phyloP scores from a whole-genome alignment of 2,113 vertebrate genomes.

The Natator depressus region DNA sequence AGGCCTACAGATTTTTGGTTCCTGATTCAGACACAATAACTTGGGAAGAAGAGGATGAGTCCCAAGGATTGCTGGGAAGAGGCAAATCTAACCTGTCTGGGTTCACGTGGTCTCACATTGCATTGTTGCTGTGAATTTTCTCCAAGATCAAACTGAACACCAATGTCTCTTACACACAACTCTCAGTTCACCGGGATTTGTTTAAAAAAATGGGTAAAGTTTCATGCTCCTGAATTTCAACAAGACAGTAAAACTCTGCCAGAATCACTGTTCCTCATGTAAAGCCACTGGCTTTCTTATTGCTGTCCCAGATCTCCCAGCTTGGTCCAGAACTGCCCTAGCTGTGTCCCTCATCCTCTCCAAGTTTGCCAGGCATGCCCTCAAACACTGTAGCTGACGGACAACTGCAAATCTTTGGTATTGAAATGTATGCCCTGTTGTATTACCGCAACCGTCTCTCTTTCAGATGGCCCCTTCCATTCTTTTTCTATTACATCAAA shows the following conservation, averaged over 20 bases:
- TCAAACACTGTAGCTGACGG: background rate
- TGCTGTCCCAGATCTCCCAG: background rate
- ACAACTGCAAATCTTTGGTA: background rate
- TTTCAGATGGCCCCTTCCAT: background rate
- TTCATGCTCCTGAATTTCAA: accelerated
- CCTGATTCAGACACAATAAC: accelerated
- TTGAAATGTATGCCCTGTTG: background rate
- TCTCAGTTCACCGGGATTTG: accelerated
- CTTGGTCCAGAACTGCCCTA: background rate
- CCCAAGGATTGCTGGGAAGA: background rate
- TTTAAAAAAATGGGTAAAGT: background rate
- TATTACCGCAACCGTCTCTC: background rate
- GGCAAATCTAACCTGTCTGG: background rate
- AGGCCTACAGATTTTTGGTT: background rate
- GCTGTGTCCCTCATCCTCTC: background rate
- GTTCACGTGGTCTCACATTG: accelerated
- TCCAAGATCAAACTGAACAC: accelerated
- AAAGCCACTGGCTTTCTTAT: background rate
- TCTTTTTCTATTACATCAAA: constrained; percentile 53
- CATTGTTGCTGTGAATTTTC: background rate
- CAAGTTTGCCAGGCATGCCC: background rate
- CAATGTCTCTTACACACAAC: accelerated
- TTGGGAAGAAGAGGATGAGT: background rate
- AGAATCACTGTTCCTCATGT: background rate
- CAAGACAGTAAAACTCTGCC: background rate